A percentile compares a stretch with the other conserved stretches of the same genome.
Evolutionary conservation across 2,113 vertebrate species (phyloP).

Genomic region (Odontophorus gujanensis): DNA sequence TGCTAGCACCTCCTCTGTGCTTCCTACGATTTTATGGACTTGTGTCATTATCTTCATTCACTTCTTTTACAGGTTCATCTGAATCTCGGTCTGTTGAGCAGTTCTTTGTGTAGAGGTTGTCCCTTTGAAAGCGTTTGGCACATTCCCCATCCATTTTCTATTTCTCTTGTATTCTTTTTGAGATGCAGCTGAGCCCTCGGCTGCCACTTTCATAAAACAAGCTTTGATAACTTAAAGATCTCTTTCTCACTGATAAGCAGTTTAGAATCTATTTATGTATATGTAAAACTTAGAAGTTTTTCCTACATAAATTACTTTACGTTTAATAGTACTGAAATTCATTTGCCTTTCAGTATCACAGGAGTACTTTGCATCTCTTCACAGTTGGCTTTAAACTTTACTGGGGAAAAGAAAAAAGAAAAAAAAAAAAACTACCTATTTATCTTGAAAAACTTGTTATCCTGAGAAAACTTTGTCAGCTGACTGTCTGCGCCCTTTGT

Average conservation of each 20-base stretch:
- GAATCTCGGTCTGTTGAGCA: not conserved
- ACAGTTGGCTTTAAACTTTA: not conserved
- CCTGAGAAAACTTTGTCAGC: not conserved
- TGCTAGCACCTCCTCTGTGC: not conserved
- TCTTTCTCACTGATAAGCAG: not conserved
- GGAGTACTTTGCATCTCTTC: not conserved
- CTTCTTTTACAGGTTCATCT: accelerated
- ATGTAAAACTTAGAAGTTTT: not conserved
- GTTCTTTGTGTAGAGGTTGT: not conserved
- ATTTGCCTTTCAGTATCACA: not conserved
- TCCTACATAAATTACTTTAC: not conserved
- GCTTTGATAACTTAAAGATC: not conserved
- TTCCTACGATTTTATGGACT: not conserved
- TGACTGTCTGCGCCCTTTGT: not conserved
- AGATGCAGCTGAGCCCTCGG: not conserved
- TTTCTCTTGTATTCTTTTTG: accelerated
- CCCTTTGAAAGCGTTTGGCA: not conserved
- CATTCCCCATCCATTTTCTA: not conserved
- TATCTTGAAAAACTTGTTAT: not conserved
- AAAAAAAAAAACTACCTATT: not conserved
- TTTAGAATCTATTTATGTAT: not conserved
- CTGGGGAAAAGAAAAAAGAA: not conserved
- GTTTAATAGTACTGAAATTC: not conserved
- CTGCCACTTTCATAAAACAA: not conserved
- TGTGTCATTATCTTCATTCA: not conserved